Evolutionary conservation across 2,113 vertebrate genomes (phyloP).

Genomic region (Syrrhaptes paradoxus): DNA sequence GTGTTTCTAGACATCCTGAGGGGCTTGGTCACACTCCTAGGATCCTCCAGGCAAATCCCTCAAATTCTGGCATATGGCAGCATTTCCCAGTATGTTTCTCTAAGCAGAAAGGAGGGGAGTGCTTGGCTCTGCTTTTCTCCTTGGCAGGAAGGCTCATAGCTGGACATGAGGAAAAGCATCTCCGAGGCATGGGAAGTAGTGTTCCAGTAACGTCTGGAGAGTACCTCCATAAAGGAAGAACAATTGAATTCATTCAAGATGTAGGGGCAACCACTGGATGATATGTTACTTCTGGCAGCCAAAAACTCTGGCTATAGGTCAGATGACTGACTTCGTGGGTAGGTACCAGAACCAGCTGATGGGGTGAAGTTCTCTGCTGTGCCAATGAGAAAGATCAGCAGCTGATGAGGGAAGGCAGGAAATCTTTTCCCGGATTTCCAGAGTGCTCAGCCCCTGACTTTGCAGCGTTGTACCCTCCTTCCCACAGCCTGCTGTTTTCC

Average conservation of each 20-base stretch:
- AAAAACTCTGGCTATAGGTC: background rate
- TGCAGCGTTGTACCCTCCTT: background rate
- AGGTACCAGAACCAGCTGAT: background rate
- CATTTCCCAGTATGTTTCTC: background rate
- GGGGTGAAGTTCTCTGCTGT: background rate
- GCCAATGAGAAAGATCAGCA: background rate
- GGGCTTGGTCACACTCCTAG: background rate
- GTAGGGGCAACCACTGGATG: background rate
- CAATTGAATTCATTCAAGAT: background rate
- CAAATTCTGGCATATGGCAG: background rate
- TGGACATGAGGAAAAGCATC: background rate
- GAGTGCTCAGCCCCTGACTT: background rate
- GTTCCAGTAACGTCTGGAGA: background rate
- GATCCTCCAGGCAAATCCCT: constrained; percentile 2
- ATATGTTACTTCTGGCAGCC: background rate
- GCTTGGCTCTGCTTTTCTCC: background rate
- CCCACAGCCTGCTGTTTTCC: background rate
- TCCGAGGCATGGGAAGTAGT: background rate
- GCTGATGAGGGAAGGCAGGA: background rate
- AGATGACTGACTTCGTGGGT: background rate
- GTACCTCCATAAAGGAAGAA: background rate
- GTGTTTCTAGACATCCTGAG: constrained; percentile 26
- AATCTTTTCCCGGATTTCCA: background rate
- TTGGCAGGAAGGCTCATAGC: background rate
- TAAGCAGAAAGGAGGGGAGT: background rate